Evolutionary conservation across 2,888 invertebrate genomes (phyloP).

Genomic region (Pterobdella sp.): DNA sequence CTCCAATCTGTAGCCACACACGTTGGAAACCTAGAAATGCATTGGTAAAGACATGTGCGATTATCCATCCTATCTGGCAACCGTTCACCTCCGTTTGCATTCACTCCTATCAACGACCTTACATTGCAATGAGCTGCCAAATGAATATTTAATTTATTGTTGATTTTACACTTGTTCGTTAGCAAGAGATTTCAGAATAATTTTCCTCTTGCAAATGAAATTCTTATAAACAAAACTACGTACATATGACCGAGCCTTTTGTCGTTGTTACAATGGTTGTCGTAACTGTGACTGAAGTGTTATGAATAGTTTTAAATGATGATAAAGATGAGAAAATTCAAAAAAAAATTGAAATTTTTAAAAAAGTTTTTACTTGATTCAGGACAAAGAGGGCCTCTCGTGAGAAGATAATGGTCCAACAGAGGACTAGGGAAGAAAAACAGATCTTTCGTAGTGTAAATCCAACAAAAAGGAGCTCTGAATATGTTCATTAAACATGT

Average conservation of each 20-base stretch:
- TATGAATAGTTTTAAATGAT: too few relatives aligned
- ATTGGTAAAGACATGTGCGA: constrained; percentile 14
- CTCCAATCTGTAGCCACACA: constrained; percentile 32
- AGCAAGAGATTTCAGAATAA: background rate
- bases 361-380: constrained; percentile 28
- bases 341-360: too few relatives aligned
- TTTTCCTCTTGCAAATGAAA: background rate
- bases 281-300: constrained; percentile 7
- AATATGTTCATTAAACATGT: too few relatives aligned
- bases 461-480: constrained; percentile 26
- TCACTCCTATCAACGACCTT: constrained; percentile 10
- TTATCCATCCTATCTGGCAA: background rate
- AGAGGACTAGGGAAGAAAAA: constrained; percentile 3
- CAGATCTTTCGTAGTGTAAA: constrained; percentile 17
- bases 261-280: background rate
- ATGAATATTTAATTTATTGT: background rate
- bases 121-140: constrained; percentile 23
- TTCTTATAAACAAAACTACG: background rate
- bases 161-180: background rate
- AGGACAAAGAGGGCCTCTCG: constrained; percentile 29
- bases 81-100: constrained; percentile 30
- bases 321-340: too few relatives aligned
- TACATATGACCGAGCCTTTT: background rate
- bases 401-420: constrained; percentile 28
- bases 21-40: constrained; percentile 25